Base-by-base conservation (phyloP, 2,888 invertebrate species). In the Drosophila nigritarsus region DNA sequence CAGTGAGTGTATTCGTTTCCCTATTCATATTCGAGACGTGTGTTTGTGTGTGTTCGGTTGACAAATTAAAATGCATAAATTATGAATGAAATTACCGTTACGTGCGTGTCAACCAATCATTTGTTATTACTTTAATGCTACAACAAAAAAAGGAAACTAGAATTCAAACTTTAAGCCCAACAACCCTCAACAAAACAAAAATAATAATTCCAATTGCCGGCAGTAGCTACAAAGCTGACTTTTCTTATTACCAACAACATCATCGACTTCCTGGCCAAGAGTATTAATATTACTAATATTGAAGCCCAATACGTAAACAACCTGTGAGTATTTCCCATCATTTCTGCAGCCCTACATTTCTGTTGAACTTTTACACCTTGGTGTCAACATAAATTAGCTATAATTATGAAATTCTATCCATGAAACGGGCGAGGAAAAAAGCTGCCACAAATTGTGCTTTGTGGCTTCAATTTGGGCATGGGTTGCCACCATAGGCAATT, bases 31-130 rank as follows among this genome's bases (percentile, higher is more conserved):
- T 55, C 48, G 50, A 20, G 24, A n/a, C 56, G 36, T 65, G 34
- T 38, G 34, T 67, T 56, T 61, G 67, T 59, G 50, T 49, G 62
- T 66, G 56, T 32, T 68, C 76, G 70, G 73, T 90, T 87, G 83
- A 90, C 89, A 89, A 90, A 90, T 90, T 87, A 81, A 84, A 91
- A 87, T 89, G 89, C 89, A 89, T 89, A 90, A 90, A 90, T 90
- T 91, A 90, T 90, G 91, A 90, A 89, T 80, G 80, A 89, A 90
- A 89, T 80, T 89, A 90, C 75, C 90, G 91, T 89, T 89, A 84
- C 90, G 86, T 89, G 91, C 90, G 91, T 90, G 90, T 81, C 91
- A 89, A 83, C 83, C 75, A 82, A 85, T 91, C 81, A 91, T 90
- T 90, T 91, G 89, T 90, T 91, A 91, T 90, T 89, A 77, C 78